Base-by-base conservation (phyloP, 2,888 invertebrate genomes). In the Synergus umbraculus region DNA sequence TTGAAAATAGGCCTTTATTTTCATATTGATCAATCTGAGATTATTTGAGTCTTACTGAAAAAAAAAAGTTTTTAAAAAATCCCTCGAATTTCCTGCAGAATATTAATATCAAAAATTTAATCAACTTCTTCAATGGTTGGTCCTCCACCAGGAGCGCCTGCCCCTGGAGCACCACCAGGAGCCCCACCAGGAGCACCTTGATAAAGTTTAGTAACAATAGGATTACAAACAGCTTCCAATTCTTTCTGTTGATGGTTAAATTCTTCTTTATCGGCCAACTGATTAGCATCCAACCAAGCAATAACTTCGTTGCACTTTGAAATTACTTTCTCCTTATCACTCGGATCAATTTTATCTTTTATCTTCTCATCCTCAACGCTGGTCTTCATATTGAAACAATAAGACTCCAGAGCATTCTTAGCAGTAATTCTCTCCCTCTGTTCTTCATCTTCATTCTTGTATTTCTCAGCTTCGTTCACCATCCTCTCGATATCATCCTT, bases 101-200 rank as follows among this genome's bases (percentile, higher is more conserved):
- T 12, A 60, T 4, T 9, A 22, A 41, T n/a, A 37, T 1, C 29
- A 29, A 22, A 76, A 37, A 76, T 80, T 89, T 95, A 96, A 91
- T 97, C 97, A 90, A 97, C 97, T 94, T 97, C 97, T 93, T 97
- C 97, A 92, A 97, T 97, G 92, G 97, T 97, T 90, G 97, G 97
- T 88, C 88, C 88, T 88, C 88, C 88, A 29, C 91, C 91, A 46
- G 89, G 90, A 54, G 78, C 78, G 41, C 92, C 92, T 37, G 92
- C 88, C 82, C 93, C 90, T 86, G 83, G 80, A 76, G 83, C 76
- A 12, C 83, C 86, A 5, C 83, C 87, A 0, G 85, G 83, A 7
- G 93, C 90, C 92, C 93, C 91, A 86, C 93, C 94, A 7, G 29
- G 29, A 29, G 83, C 78, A 80, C 95, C 95, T 58, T 88, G 88